A percentile compares a stretch with the other conserved stretches of the same genome.
phyloP scores from a whole-genome alignment of 1,140 invertebrate species.

The Bombus consobrinus region DNA sequence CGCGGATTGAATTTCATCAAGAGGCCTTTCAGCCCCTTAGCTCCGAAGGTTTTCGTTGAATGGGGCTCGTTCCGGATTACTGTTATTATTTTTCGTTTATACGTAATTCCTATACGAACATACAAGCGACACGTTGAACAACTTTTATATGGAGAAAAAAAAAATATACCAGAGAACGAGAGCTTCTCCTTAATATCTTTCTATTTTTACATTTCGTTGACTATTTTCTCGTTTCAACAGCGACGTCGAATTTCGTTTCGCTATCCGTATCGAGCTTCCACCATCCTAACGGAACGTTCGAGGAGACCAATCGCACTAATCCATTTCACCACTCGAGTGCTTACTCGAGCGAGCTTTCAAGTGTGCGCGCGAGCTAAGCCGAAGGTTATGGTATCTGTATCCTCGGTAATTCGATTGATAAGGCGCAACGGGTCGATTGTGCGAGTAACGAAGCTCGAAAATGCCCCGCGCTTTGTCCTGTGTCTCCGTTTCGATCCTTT shows the following conservation, averaged over 20 bases:
- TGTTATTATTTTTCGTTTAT: not conserved
- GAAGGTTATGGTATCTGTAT: slow-evolving; percentile 42
- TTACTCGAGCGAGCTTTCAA: not conserved
- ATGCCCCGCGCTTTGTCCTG: not conserved
- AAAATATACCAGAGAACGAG: not conserved
- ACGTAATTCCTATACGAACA: not conserved
- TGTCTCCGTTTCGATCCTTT: not conserved
- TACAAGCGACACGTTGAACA: not conserved
- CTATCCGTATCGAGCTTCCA: not conserved
- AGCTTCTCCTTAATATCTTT: not conserved
- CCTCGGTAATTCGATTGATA: slow-evolving; percentile 65
- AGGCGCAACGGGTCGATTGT: slow-evolving; percentile 60
- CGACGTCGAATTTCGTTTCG: not conserved
- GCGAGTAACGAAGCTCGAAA: slow-evolving; percentile 55
- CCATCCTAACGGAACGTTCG: not conserved
- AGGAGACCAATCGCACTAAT: slow-evolving; percentile 18
- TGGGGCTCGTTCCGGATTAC: not conserved
- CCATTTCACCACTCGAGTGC: slow-evolving; percentile 14
- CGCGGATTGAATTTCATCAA: not conserved
- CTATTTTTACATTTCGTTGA: not conserved
- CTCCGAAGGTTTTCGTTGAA: no score
- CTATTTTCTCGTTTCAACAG: not conserved
- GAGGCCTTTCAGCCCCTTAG: not conserved
- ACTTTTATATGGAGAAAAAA: not conserved
- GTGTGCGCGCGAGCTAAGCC: not conserved